Evolutionary conservation across 2,113 vertebrate species (phyloP), one percentile per base, ranked within the genome.

Genomic region (Semnopithecus entellus): DNA sequence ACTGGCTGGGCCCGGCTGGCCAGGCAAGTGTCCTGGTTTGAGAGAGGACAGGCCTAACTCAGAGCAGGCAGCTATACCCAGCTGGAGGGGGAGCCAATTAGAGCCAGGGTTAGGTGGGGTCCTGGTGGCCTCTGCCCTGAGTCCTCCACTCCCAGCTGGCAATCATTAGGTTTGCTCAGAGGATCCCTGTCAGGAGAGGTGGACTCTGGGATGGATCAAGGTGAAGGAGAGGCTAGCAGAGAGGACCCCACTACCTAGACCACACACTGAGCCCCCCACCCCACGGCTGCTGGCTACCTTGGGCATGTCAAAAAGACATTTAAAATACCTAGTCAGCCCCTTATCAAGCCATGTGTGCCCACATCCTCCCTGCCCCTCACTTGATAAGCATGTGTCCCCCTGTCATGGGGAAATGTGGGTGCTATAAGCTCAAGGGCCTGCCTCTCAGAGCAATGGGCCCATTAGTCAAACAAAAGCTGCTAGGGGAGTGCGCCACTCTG

Each of bases 201-300:
- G 82, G 76, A 95, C 81, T 96, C 90, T 97, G 95, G 96, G 95
- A 94, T 96, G 81, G 88, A 97, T 97, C 96, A 97, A 97, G 93
- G 91, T 95, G 64, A 94, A 97, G 43, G 45, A 23, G 87, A 96
- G 50, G 84, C 84, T 96, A 94, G 94, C 82, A 96, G 78, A 94
- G 72, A 90, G 64, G 91, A 97, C 66, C 66, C 91, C 30, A 92
- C 30, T 88, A 45, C 72, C 96, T 88, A 97, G 96, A 97, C 94
- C 72, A 59, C 95, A 98, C 95, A 97, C 57, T 0, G 2, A 94
- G 59, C 35, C 81, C 85, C n/a, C 87, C 52, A 6, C 52, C 18
- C 61, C 50, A 68, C 3, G 0, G 88, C 88, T 96, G 55, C 80
- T 0, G 3, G 80, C 70, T 96, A 88, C 59, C 90, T 95, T 92